Evolutionary conservation across 2,113 vertebrate species (phyloP).

Genomic region (Steatornis caripensis): DNA sequence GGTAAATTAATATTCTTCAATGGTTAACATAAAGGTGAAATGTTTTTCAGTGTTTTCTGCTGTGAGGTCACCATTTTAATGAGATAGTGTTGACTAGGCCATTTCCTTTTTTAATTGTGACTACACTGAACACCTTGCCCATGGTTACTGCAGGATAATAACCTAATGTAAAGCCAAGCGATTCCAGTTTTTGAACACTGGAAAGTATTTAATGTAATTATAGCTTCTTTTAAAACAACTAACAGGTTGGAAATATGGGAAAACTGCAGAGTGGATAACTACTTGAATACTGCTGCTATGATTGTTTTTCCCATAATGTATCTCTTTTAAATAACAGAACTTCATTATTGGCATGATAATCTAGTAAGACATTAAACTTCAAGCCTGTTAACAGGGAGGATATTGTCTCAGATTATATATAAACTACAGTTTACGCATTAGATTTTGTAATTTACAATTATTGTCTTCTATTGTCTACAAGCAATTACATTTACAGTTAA

Average conservation of each 20-base stretch:
- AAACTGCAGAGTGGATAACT: conserved; percentile 10
- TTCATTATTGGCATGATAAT: conserved; percentile 34
- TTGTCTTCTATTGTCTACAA: conserved; percentile 23
- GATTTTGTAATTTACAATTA: conserved; percentile 34
- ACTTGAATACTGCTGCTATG: not conserved
- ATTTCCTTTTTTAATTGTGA: not conserved
- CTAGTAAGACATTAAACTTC: conserved; percentile 39
- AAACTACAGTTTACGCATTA: conserved; percentile 7
- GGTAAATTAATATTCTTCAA: not conserved
- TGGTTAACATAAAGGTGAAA: not conserved
- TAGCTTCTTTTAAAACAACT: conserved; percentile 8
- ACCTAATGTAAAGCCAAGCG: not conserved
- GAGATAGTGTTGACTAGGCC: not conserved
- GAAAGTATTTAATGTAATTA: conserved; percentile 43
- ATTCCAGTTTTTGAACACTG: conserved; percentile 8
- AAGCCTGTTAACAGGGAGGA: conserved; percentile 24
- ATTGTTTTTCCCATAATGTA: conserved; percentile 28
- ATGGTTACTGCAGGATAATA: conserved; percentile 4
- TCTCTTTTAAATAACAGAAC: conserved; percentile 37
- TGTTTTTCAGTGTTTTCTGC: not conserved
- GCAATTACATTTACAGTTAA: conserved; percentile 52
- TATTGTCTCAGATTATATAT: not conserved
- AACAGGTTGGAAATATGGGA: conserved; percentile 33
- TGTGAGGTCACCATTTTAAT: not conserved
- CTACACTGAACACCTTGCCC: not conserved